Evolutionary conservation across 2,888 invertebrate genomes (phyloP), one percentile per base, ranked within the genome.

Genomic region (Cylindroiulus punctatus): DNA sequence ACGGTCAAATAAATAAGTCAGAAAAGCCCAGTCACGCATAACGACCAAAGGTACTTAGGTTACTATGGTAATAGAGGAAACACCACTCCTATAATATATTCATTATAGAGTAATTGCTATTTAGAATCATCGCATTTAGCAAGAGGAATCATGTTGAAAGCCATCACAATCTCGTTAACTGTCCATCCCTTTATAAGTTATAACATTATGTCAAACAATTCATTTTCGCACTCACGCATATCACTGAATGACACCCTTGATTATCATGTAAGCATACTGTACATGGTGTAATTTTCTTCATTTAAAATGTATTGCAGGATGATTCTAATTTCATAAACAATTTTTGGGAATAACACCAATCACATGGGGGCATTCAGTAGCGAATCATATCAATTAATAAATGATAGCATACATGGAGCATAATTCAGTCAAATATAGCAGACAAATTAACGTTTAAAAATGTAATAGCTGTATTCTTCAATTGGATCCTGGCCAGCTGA

Each of bases 151-250:
- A 57, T 57, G 57, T 57, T 57, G n/a, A 2, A 19, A 7, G n/a
- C 57, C 26, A 26, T 65, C 65, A 26, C 65, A 26, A 26, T 65
- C 26, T 65, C 26, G 26, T n/a, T 65, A 65, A 26, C 65, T 26
- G 65, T 65, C 65, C 26, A 26, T 65, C 19, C 57, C 57, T n/a
- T n/a, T n/a, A n/a, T n/a, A n/a, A n/a, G n/a, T 65, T 65, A 65
- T 65, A 65, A 65, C 14, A 26, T 26, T 26, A 26, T 65, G 65
- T 26, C 65, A 12, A 26, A 65, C 65, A 10, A 12, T 65, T 65
- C 65, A 65, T 65, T 65, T 65, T n/a, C 65, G 65, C 65, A 65
- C 65, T 65, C 65, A 65, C 65, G 65, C 65, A 65, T 26, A n/a
- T 26, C 65, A n/a, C n/a, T 65, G 26, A 65, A 65, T 65, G 26